phyloP scores from a whole-genome alignment of 2,888 invertebrate genomes.

The Pollenia amentaria region DNA sequence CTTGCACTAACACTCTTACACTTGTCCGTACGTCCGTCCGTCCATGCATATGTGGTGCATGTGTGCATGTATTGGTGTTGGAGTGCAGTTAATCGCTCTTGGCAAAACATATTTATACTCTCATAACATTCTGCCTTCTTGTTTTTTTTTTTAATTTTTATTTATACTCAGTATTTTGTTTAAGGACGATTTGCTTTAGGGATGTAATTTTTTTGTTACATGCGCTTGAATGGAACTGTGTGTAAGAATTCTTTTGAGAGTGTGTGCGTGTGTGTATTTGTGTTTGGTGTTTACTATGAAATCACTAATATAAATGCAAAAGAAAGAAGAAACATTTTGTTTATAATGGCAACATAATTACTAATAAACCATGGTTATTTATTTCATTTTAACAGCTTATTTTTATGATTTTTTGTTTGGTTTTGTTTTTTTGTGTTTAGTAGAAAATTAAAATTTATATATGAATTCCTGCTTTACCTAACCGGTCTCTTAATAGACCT shows the following conservation, averaged over 20 bases:
- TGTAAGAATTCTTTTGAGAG: background rate
- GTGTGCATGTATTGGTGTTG: background rate
- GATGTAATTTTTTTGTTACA: background rate
- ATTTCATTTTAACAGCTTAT: constrained; percentile 18
- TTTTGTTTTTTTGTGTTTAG: background rate
- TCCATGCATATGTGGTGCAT: background rate
- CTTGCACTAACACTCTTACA: background rate
- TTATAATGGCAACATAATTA: constrained; percentile 53
- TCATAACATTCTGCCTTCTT: constrained; percentile 5
- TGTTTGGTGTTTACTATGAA: constrained; percentile 15
- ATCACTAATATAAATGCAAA: background rate
- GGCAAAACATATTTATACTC: constrained; percentile 31
- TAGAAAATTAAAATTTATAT: constrained; percentile 61
- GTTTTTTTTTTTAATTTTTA: constrained; percentile 26
- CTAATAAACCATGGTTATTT: constrained; percentile 49
- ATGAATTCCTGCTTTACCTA: constrained; percentile 14
- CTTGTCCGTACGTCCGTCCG: background rate
- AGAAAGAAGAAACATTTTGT: background rate
- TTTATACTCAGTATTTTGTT: constrained; percentile 42
- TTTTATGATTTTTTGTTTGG: background rate
- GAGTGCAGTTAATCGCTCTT: constrained; percentile 38
- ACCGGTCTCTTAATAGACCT: constrained; percentile 7
- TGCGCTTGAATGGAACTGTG: background rate
- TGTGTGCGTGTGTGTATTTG: background rate
- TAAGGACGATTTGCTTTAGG: constrained; percentile 63